Base-by-base conservation (phyloP, 2,113 vertebrate species). In the Colaptes auratus region DNA sequence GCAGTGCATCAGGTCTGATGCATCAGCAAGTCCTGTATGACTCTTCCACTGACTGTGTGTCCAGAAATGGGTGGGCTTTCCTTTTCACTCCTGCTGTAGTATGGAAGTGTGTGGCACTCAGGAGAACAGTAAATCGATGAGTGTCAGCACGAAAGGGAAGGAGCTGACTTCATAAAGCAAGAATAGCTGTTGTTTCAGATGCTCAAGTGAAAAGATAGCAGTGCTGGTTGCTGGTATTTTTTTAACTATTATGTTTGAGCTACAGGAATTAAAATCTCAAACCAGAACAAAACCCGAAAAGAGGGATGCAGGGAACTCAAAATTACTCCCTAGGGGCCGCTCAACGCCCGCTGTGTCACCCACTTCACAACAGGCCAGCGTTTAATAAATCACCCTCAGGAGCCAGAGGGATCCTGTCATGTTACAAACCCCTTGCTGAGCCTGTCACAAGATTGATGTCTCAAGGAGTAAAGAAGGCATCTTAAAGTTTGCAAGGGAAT, bases 111-210 rank as follows among this genome's bases (percentile, higher is more conserved):
- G 3, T 76, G 65, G 66, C 44, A 64, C 44, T 52, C 4, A 33
- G 16, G 65, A 76, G 31, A 92, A 63, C 19, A 59, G 44, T 72
- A 66, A 66, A 73, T 71, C 63, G 55, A 12, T 79, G 52, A 73
- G n/a, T 48, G 23, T 66, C 67, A 85, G 60, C 52, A 13, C 42
- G 67, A 65, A 92, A 42, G 61, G 23, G 31, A 86, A 83, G 59
- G 17, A 90, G 72, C 74, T 95, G 91, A 69, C 52, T 82, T 67
- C 56, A 39, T 33, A 82, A 74, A 96, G 35, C 42, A 77, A 59
- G 33, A 30, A 4, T 89, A 74, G 36, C 27, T 82, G 18, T 74
- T 87, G 31, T 53, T 86, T 93, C 36, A 79, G 12, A 25, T 60
- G 52, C 64, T 85, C 48, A 79, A 69, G 7, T 71, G 31, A 35